Conservation (phyloP, 2,888 invertebrate genomes). For the Thyatira batis region DNA sequence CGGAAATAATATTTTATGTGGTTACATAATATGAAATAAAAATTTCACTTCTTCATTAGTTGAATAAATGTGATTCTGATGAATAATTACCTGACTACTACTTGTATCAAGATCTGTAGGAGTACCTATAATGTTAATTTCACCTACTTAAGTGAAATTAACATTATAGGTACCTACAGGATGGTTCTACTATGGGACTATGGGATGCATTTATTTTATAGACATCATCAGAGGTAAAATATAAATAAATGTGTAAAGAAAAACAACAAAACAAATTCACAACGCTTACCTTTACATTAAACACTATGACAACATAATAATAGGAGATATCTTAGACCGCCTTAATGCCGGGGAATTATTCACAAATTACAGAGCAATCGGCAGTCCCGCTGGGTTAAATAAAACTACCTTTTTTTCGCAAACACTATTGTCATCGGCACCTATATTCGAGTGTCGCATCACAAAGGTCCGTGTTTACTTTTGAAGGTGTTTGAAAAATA, state of each 20-base stretch:
- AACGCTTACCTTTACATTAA: conserved; percentile 48
- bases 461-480: conserved; percentile 68
- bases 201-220: no score
- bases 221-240: no score
- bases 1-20: neutral
- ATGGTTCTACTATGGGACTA: no score
- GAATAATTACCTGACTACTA: neutral
- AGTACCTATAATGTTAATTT: no score
- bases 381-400: conserved; percentile 68
- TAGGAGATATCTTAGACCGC: conserved; percentile 44
- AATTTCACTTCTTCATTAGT: no score
- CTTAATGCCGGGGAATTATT: conserved; percentile 63
- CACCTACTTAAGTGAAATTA: no score
- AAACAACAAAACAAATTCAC: conserved; percentile 33
- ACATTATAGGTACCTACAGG: no score
- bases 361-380: conserved; percentile 73
- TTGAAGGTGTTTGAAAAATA: conserved; percentile 79
- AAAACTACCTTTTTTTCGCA: conserved; percentile 51
- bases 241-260: conserved; percentile 8
- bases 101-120: no score
- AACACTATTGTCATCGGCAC: conserved; percentile 73
- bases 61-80: no score
- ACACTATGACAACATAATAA: conserved; percentile 71
- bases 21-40: neutral
- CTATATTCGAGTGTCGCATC: conserved; percentile 74